phyloP scores from a whole-genome alignment of 2,888 invertebrate genomes.

The Ligdia adustata region DNA sequence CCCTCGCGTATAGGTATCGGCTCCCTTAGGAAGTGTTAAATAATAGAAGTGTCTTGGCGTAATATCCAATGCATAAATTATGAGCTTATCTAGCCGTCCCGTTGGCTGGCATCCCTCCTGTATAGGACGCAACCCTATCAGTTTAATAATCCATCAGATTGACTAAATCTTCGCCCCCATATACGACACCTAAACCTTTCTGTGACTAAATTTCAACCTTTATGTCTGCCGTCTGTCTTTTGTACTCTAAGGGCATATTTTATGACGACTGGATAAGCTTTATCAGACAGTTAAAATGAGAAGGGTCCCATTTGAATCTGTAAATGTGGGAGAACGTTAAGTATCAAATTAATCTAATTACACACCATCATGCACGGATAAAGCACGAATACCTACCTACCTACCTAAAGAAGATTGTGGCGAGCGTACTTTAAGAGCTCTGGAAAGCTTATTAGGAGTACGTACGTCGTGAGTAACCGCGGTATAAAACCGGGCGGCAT shows the following conservation, averaged over 20 bases:
- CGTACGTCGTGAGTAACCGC: constrained; percentile 38
- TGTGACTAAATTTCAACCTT: constrained; percentile 28
- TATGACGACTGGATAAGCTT: constrained; percentile 52
- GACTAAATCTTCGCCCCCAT: constrained; percentile 62
- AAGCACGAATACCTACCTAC: no score
- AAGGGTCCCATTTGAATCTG: constrained; percentile 48
- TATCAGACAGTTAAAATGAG: constrained; percentile 50
- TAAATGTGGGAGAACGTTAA: constrained; percentile 39
- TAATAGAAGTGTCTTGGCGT: constrained; percentile 45
- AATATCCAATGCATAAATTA: constrained; percentile 66
- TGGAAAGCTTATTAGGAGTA: constrained; percentile 26
- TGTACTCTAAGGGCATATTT: constrained; percentile 48
- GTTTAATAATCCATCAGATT: constrained; percentile 71
- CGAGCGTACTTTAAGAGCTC: constrained; percentile 25
- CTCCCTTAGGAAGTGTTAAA: constrained; percentile 31
- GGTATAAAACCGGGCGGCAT: constrained; percentile 38
- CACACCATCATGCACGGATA: constrained; percentile 29
- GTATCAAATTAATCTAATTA: constrained; percentile 44
- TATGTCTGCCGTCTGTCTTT: constrained; percentile 43
- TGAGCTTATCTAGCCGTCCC: constrained; percentile 60
- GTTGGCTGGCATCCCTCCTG: constrained; percentile 43
- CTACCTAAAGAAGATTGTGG: constrained; percentile 30
- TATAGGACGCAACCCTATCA: constrained; percentile 53
- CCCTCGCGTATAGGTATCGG: constrained; percentile 16
- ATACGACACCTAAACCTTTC: constrained; percentile 39